A percentile compares a stretch with the other conserved stretches of the same genome.
phyloP scores from a whole-genome alignment of 1,140 invertebrate genomes.

The Pachypsylla venusta region DNA sequence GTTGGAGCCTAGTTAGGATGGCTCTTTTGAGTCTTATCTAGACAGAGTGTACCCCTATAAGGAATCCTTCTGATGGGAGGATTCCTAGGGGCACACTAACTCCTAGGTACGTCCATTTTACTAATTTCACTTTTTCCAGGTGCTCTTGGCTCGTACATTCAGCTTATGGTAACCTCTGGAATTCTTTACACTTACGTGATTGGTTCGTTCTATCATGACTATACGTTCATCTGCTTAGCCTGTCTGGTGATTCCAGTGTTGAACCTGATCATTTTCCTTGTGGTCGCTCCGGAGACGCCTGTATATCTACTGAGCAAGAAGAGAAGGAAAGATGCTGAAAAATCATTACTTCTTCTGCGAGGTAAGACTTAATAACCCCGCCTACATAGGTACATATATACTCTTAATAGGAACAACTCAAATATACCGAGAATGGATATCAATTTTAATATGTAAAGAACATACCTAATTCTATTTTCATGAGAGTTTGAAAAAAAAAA shows the following conservation, averaged over 20 bases:
- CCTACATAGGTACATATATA: too few species aligned
- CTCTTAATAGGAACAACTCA: too few species aligned
- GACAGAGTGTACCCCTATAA: too few species aligned
- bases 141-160: constrained; percentile 55
- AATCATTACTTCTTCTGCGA: constrained; percentile 37
- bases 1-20: too few species aligned
- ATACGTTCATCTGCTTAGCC: constrained; percentile 17
- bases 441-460: too few species aligned
- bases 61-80: too few species aligned
- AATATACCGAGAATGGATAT: too few species aligned
- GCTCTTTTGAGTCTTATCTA: too few species aligned
- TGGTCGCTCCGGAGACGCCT: constrained; percentile 35
- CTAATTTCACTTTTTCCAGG: constrained; percentile 21
- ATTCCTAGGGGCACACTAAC: constrained; percentile 53
- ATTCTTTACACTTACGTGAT: constrained; percentile 60
- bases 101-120: too few species aligned
- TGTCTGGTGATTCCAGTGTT: constrained; percentile 32
- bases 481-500: too few species aligned
- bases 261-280: constrained; percentile 35
- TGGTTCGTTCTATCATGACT: constrained; percentile 36
- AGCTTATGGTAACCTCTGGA: constrained; percentile 64
- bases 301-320: constrained; percentile 26
- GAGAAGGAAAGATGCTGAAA: constrained; percentile 23
- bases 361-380: too few species aligned
- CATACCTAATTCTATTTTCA: too few species aligned